phyloP scores from a whole-genome alignment of 2,113 vertebrate genomes.

The Pangasianodon hypophthalmus region DNA sequence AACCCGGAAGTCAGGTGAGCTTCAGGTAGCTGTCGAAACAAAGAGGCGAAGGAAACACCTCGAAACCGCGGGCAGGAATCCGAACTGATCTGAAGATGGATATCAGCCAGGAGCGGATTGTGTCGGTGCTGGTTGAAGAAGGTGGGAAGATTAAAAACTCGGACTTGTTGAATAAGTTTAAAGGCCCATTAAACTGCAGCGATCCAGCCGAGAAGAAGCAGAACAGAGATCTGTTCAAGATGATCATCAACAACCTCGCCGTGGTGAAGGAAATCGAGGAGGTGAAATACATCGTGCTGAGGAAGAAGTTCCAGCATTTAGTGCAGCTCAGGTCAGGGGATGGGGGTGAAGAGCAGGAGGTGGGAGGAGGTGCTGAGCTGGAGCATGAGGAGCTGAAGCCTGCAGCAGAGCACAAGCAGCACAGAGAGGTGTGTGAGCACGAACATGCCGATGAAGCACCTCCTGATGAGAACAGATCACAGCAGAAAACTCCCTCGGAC shows the following conservation, averaged over 20 bases:
- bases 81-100: constrained; percentile 56
- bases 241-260: constrained; percentile 81
- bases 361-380: not conserved
- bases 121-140: constrained; percentile 72
- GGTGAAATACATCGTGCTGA: constrained; percentile 76
- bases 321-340: constrained; percentile 26
- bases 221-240: constrained; percentile 80
- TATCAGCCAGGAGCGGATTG: constrained; percentile 74
- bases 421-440: not conserved
- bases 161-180: constrained; percentile 77
- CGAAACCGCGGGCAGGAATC: not conserved
- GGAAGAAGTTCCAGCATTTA: constrained; percentile 66
- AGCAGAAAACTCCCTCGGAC: not conserved
- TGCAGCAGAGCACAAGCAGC: not conserved
- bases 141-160: constrained; percentile 77
- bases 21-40: not conserved
- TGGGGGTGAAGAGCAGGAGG: not conserved
- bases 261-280: constrained; percentile 80
- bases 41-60: not conserved
- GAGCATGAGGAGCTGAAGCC: not conserved
- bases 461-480: constrained; percentile 5
- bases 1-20: constrained; percentile 43
- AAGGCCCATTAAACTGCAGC: constrained; percentile 69
- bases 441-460: not conserved
- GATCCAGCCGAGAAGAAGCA: constrained; percentile 70